Evolutionary conservation across 1,140 invertebrate genomes (phyloP), one percentile per base, ranked within the genome.

Genomic region (Mercenaria mercenaria): DNA sequence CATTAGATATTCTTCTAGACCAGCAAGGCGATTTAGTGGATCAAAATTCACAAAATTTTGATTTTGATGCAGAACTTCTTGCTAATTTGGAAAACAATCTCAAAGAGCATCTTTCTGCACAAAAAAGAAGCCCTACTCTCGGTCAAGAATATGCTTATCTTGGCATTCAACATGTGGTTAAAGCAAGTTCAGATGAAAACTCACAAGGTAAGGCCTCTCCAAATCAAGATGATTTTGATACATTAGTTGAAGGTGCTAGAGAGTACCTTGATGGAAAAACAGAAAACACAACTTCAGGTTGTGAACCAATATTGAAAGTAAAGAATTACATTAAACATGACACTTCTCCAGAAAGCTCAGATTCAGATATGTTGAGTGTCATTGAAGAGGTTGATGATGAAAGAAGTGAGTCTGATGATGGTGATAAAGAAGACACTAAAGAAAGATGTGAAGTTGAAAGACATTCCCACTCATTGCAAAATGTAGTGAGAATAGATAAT

Each of bases 371-470:
- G 37, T 32, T 89, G 11, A 89, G 88, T 89, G 67, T 89, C 18
- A 89, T 89, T 47, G 80, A 83, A 37, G 88, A 89, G 34, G 85
- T 64, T 43, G 83, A 86, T 39, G 69, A 76, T 87, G 86, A 88
- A 81, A 29, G 23, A 52, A 76, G 43, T 86, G 74, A 79, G 0
- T 29, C 39, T 39, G n/a, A 47, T 64, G 85, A 87, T 64, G 47
- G 41, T 26, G 43, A 74, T 37, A 26, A 26, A 81, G 43, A 29
- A 20, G 37, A 64, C 10, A 64, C 6, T 8, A 74, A 39, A 41
- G 18, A 32, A 10, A 20, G 18, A n/a, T 10, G 8, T 39, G 37
- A 74, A 41, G 0, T 26, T 23, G 34, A 74, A 23, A 74, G 18
- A 47, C 3, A 32, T 32, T 11, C 26, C 3, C 2, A n/a, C 26